Base-by-base conservation (phyloP, 2,888 invertebrate species). In the Drosophila birchii region DNA sequence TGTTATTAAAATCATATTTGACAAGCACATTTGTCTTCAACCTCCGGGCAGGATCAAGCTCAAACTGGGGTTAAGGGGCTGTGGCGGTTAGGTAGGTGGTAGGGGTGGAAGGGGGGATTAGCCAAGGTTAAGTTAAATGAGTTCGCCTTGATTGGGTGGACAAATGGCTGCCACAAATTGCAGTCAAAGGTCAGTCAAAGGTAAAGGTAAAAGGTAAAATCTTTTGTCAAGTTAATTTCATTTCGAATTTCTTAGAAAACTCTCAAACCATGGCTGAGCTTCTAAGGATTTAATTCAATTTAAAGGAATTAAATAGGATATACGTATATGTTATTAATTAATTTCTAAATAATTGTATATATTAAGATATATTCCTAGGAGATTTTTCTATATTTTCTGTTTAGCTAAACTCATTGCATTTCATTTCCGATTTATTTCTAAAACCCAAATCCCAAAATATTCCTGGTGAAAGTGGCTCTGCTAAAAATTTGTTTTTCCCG, bases 1-100 rank as follows among this genome's bases (percentile, higher is more conserved):
- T 66, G 49, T 66, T 68, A 68, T 68, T 66, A 56, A 68, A 66
- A 68, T 68, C 68, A 68, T 66, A 56, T 68, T 56, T 49, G 68
- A 66, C 68, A 68, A 41, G 49, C 56, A 49, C 64, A 68, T 68
- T 66, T 68, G 68, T 68, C 68, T 68, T 61, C 1, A 36, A n/a
- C 43, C 34, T 18, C n/a, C 32, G 26, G 26, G 23, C 14, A 18
- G 41, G 60, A 60, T 60, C 60, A 60, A 49, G 58, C 51, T 36
- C 29, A 29, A 54, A 32, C 38, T 20, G 20, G 41, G 61, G 16
- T 36, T 56, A 41, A 26, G 29, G 58, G 26, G 26, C 4, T 26
- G 26, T 26, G 26, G 5, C 0, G 16, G 26, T 29, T 6, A 8
- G 32, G 9, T 6, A 16, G n/a, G 14, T 8, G 3, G n/a, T 18